A percentile compares a stretch with the other conserved stretches of the same genome.
These are phyloP conservation scores for Abscondita cerata DNA, from an alignment of 2,888 invertebrate genomes.

Conservation along the genomic window DNA sequence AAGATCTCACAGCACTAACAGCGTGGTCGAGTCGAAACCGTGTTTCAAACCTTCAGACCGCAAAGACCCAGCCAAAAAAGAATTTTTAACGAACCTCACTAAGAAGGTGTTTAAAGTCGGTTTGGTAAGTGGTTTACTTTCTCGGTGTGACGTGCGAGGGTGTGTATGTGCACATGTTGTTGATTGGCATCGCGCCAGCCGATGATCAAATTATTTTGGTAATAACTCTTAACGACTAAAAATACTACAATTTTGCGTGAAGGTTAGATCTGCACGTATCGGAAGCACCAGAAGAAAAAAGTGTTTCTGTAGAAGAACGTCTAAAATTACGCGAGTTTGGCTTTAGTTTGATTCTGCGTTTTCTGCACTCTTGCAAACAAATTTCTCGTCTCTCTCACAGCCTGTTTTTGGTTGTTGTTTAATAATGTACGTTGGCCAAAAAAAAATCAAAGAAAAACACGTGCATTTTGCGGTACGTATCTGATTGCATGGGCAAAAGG, in stretches of 20 bases:
- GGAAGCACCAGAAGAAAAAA: too few species aligned
- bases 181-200: constrained; percentile 20
- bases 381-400: too few species aligned
- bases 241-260: constrained; percentile 20
- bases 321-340: constrained; percentile 5
- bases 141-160: constrained; percentile 11
- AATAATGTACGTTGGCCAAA: constrained; percentile 12
- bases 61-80: constrained; percentile 81
- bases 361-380: too few species aligned
- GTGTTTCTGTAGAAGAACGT: too few species aligned
- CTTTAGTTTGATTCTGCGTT: constrained; percentile 7
- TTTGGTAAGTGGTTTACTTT: constrained; percentile 68
- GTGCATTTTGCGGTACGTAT: constrained; percentile 55
- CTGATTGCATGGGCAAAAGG: too few species aligned
- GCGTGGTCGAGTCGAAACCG: constrained; percentile 72
- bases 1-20: constrained; percentile 56
- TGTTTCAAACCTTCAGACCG: constrained; percentile 88
- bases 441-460: constrained; percentile 52
- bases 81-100: constrained; percentile 81
- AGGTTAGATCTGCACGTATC: constrained; percentile 23
- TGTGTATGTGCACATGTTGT: constrained; percentile 18
- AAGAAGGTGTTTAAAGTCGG: constrained; percentile 83
- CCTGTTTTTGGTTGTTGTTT: too few species aligned
- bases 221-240: constrained; percentile 28
- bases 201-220: constrained; percentile 26